Base-by-base conservation (phyloP, 1,140 invertebrate species). In the Nilaparvata lugens region DNA sequence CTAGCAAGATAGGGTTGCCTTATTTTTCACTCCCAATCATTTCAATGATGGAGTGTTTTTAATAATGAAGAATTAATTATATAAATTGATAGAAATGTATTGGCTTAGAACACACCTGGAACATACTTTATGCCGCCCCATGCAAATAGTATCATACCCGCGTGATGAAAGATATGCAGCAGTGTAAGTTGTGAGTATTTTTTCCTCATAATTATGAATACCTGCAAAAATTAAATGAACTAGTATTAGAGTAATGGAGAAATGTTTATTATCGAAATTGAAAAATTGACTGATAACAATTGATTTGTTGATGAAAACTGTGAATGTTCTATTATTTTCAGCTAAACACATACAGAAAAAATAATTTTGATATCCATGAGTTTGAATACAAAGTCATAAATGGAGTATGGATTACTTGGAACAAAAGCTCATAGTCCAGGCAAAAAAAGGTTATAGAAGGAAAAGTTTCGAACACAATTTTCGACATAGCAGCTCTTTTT, bases 181-280 rank as follows among this genome's bases (percentile, higher is more conserved):
- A 48, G 7, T 4, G 87, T 85, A 11, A 93, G 76, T 68, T 95
- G 90, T 63, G 82, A 83, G 59, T 87, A 79, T 70, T 94, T 95
- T 73, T 94, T 93, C 40, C 88, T 78, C 48, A 94, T 72, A 25
- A 94, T 81, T 72, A 95, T 93, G 75, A 95, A 94, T 40, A 93
- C 68, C 79, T 83, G 45, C 14, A 72, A 57, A 56, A 23, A 35
- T 35, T 6, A 45, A 43, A 40, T 14, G 2, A 23, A 57, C 23
- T n/a, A n/a, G 19, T n/a, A 5, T 24, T 14, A 18, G 9, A n/a
- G n/a, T n/a, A 40, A n/a, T 40, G n/a, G n/a, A 40, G 38, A n/a
- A 40, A 40, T 40, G 9, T 40, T 9, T 40, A 40, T 40, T 9
- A 40, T 40, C 9, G n/a, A 40, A n/a, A 40, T 9, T 40, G n/a